These are phyloP conservation scores for Steinernema hermaphroditum DNA, from an alignment of 2,888 invertebrate species.

Conservation along the genomic window DNA sequence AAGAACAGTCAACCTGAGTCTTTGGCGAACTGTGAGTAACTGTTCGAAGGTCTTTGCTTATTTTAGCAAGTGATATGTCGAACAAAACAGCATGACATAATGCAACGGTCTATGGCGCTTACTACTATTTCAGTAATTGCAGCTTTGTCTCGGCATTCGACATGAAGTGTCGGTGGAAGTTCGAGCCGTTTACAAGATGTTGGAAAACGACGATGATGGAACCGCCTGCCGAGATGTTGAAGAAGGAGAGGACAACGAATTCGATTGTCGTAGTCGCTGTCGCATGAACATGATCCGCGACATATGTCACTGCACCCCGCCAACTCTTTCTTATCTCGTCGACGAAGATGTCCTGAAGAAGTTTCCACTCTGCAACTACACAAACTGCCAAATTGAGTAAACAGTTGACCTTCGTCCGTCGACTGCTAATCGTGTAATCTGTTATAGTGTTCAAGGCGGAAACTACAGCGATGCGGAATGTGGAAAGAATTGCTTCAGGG, in stretches of 20 bases:
- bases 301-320: conserved; percentile 60
- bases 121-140: conserved; percentile 24
- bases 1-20: too few species aligned
- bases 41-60: too few species aligned
- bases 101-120: not conserved
- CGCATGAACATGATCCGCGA: conserved; percentile 62
- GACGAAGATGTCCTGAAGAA: conserved; percentile 52
- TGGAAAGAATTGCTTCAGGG: conserved; percentile 55
- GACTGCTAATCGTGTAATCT: not conserved
- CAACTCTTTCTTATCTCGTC: conserved; percentile 55
- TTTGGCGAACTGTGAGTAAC: too few species aligned
- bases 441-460: conserved; percentile 54
- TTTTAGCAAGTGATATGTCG: too few species aligned
- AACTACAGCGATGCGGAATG: conserved; percentile 59
- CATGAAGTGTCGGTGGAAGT: conserved; percentile 62
- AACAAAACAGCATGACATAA: too few species aligned
- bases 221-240: conserved; percentile 59
- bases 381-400: conserved; percentile 58
- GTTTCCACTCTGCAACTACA: conserved; percentile 61
- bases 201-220: conserved; percentile 62
- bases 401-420: not conserved
- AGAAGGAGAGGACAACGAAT: conserved; percentile 59
- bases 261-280: conserved; percentile 61
- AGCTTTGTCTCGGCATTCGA: conserved; percentile 58
- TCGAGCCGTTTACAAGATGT: conserved; percentile 57